These are phyloP conservation scores for Theristicus caerulescens DNA, from an alignment of 2,113 vertebrate genomes.

Conservation along the genomic window DNA sequence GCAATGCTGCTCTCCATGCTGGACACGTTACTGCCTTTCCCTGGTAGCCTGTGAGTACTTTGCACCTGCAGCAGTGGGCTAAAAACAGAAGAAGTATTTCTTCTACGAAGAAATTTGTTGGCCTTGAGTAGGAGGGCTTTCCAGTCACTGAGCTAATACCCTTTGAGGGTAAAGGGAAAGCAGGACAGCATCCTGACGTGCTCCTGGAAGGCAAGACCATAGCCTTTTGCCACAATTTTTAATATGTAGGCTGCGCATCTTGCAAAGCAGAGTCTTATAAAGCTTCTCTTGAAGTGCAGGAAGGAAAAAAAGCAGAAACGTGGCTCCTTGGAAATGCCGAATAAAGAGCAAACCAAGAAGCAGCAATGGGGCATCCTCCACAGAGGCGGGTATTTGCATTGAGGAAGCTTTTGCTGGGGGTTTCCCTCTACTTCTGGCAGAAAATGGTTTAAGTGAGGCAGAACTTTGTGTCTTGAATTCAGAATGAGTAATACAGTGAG, in stretches of 20 bases:
- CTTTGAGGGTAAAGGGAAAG: background rate
- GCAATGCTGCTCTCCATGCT: rapidly evolving
- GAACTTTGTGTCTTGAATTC: background rate
- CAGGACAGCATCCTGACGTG: background rate
- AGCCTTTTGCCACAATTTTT: background rate
- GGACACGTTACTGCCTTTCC: background rate
- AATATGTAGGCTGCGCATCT: background rate
- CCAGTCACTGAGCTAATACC: background rate
- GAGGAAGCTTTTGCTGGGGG: background rate
- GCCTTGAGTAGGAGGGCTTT: background rate
- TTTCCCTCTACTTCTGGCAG: background rate
- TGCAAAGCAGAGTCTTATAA: background rate
- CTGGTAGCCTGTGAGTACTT: background rate
- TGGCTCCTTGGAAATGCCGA: background rate
- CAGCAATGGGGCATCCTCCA: background rate
- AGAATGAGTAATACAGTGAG: background rate
- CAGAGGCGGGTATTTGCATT: background rate
- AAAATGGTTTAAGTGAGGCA: background rate
- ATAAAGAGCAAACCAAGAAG: background rate
- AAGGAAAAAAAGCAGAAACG: background rate
- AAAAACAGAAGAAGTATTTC: background rate
- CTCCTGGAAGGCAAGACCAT: background rate
- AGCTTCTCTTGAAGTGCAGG: background rate
- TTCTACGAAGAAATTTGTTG: background rate
- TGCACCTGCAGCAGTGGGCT: background rate